Conservation (phyloP, 1,140 invertebrate species). For the Ridgeia piscesae region DNA sequence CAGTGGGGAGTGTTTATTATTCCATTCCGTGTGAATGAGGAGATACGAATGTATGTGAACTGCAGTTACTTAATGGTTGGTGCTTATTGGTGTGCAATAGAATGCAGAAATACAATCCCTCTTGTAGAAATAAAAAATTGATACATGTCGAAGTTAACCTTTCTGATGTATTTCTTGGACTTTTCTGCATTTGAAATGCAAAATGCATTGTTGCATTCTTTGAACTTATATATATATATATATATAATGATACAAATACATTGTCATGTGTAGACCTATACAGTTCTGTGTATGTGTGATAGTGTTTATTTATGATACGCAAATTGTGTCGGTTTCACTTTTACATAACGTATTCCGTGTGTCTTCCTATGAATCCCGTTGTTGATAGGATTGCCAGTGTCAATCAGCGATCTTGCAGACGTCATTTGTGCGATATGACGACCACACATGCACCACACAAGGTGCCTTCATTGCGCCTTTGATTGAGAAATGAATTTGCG, state of each 20-base stretch:
- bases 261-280: not conserved
- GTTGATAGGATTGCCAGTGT: not conserved
- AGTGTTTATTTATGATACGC: not conserved
- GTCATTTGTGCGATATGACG: not conserved
- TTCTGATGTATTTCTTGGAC: not conserved
- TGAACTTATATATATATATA: not conserved
- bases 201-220: not conserved
- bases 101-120: no score
- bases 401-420: not conserved
- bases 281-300: not conserved
- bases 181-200: not conserved
- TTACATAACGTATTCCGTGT: not conserved
- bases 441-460: not conserved
- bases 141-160: not conserved
- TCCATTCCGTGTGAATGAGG: no score
- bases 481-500: conserved; percentile 1
- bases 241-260: not conserved
- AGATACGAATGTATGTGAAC: no score
- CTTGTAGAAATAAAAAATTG: not conserved
- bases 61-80: no score
- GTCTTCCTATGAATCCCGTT: not conserved
- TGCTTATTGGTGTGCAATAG: no score
- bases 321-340: not conserved
- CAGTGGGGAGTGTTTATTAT: no score
- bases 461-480: not conserved